Evolutionary conservation across 2,113 vertebrate genomes (phyloP).

Genomic region (Colinus virginianus): DNA sequence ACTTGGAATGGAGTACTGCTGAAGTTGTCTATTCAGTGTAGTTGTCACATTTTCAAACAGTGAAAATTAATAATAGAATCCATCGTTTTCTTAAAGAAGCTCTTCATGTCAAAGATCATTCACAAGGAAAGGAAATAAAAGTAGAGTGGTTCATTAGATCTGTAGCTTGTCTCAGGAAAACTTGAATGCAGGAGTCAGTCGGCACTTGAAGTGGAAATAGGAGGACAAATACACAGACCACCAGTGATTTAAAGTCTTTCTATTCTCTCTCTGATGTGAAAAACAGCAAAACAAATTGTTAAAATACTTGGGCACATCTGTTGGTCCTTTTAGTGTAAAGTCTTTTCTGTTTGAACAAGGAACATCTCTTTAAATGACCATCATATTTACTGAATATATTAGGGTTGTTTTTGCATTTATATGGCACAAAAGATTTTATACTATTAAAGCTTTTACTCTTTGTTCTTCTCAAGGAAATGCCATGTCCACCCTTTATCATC

Average conservation of each 20-base stretch:
- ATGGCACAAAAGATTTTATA: neutral
- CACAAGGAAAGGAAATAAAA: conserved; percentile 21
- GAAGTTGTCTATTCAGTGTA: neutral
- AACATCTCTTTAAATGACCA: neutral
- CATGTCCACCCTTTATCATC: neutral
- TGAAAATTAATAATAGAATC: neutral
- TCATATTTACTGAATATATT: neutral
- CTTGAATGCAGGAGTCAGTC: conserved; percentile 10
- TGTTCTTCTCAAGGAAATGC: neutral
- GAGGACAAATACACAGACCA: conserved; percentile 8
- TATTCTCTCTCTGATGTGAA: neutral
- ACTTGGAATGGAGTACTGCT: neutral
- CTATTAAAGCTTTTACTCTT: neutral
- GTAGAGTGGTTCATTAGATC: conserved; percentile 54
- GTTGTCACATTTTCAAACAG: neutral
- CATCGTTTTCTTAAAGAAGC: neutral
- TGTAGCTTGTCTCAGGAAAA: conserved; percentile 24
- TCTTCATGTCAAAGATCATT: conserved; percentile 5
- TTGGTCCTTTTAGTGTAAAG: neutral
- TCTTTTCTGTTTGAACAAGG: neutral
- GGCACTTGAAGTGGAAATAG: conserved; percentile 37
- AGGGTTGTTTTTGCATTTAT: neutral
- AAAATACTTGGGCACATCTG: neutral
- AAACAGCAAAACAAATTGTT: neutral
- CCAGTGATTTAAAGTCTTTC: conserved; percentile 30